These are phyloP conservation scores for Forbesichthys agassizii DNA, from an alignment of 2,113 vertebrate genomes.

Conservation along the genomic window DNA sequence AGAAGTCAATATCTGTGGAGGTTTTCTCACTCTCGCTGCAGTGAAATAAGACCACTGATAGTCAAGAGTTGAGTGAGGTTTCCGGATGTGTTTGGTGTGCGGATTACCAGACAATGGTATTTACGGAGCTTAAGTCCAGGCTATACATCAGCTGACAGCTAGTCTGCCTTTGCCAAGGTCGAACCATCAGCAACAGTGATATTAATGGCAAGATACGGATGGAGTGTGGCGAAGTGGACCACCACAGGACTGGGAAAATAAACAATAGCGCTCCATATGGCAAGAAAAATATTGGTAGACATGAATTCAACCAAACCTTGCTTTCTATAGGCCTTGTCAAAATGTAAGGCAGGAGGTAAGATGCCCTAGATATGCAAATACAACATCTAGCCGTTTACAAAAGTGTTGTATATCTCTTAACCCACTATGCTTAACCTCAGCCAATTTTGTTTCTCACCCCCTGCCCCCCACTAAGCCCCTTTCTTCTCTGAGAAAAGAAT, in stretches of 20 bases:
- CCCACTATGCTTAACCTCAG: background rate
- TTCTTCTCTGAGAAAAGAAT: constrained; percentile 1
- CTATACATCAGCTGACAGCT: constrained; percentile 1
- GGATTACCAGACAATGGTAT: constrained; percentile 14
- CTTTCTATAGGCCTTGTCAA: background rate
- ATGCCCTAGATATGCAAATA: background rate
- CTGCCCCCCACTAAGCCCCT: background rate
- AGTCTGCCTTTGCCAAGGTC: constrained; percentile 21
- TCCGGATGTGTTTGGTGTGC: constrained; percentile 2
- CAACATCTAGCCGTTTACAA: background rate
- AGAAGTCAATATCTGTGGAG: background rate
- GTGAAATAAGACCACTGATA: background rate
- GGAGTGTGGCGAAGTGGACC: background rate
- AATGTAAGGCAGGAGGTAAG: background rate
- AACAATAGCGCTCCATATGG: background rate
- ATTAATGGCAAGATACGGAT: constrained; percentile 11
- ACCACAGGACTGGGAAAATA: background rate
- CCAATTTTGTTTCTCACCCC: background rate
- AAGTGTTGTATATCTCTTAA: background rate
- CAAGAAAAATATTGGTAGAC: no score
- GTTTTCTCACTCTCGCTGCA: constrained; percentile 3
- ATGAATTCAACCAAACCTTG: no score
- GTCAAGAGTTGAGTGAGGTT: background rate
- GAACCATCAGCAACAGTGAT: background rate
- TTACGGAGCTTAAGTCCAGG: constrained; percentile 2